These are phyloP conservation scores for Pipra filicauda DNA, from an alignment of 2,113 vertebrate species.

Conservation along the genomic window DNA sequence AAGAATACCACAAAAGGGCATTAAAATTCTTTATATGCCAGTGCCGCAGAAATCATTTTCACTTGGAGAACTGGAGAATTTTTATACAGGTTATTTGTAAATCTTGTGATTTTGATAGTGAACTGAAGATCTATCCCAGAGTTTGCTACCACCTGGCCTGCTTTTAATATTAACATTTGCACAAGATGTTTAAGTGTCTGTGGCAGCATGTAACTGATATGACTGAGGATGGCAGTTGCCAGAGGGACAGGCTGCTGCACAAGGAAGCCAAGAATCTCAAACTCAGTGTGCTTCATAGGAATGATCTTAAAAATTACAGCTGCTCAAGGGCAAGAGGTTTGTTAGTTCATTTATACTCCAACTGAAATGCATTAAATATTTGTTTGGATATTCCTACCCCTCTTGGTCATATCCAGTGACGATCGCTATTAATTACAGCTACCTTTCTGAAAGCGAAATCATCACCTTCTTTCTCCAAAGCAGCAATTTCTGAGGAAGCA, in stretches of 20 bases:
- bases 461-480: neutral
- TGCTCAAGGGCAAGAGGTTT: neutral
- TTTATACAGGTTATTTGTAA: neutral
- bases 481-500: neutral
- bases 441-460: neutral
- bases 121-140: neutral
- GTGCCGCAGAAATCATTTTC: neutral
- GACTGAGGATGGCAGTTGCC: slow-evolving; percentile 47
- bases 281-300: slow-evolving; percentile 11
- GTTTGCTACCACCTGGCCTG: neutral
- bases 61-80: neutral
- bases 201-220: slow-evolving; percentile 54
- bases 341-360: neutral
- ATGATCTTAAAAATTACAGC: slow-evolving; percentile 39
- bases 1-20: neutral
- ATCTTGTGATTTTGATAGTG: neutral
- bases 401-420: neutral
- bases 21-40: neutral
- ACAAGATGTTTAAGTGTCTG: slow-evolving; percentile 12
- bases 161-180: slow-evolving; percentile 30
- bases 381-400: neutral
- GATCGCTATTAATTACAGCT: neutral
- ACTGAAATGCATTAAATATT: slow-evolving; percentile 32
- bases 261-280: slow-evolving; percentile 51
- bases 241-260: slow-evolving; percentile 40